These are phyloP conservation scores for Mormoops blainvillei DNA, from an alignment of 2,113 vertebrate genomes.

Conservation along the genomic window DNA sequence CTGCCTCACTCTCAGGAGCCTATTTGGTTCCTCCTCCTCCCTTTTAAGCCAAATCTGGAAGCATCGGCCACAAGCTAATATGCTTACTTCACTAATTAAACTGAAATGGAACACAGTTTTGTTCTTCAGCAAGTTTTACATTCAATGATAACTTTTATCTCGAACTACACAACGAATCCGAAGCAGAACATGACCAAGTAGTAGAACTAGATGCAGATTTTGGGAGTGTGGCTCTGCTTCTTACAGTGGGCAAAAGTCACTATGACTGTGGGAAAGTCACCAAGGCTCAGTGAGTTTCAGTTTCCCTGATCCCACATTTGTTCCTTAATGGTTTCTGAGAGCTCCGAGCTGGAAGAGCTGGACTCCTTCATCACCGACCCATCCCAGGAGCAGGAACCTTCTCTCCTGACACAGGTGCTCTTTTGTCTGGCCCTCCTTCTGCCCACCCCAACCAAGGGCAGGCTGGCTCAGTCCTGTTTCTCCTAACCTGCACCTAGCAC, in stretches of 20 bases:
- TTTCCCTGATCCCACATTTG: background rate
- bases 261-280: background rate
- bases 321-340: background rate
- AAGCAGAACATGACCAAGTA: background rate
- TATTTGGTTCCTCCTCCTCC: background rate
- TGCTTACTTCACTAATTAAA: background rate
- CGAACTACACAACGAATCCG: background rate
- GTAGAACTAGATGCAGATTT: background rate
- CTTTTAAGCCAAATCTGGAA: background rate
- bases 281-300: background rate
- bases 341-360: background rate
- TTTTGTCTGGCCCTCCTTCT: background rate
- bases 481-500: background rate
- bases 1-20: background rate
- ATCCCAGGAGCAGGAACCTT: background rate
- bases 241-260: background rate
- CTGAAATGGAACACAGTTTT: background rate
- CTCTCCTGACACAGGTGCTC: fast-evolving
- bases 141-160: background rate
- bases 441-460: background rate
- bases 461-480: background rate
- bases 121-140: background rate
- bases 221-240: background rate
- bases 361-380: background rate
- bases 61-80: background rate